phyloP scores from a whole-genome alignment of 2,797 vertebrate genomes.

The Tympanoctomys barrerae region DNA sequence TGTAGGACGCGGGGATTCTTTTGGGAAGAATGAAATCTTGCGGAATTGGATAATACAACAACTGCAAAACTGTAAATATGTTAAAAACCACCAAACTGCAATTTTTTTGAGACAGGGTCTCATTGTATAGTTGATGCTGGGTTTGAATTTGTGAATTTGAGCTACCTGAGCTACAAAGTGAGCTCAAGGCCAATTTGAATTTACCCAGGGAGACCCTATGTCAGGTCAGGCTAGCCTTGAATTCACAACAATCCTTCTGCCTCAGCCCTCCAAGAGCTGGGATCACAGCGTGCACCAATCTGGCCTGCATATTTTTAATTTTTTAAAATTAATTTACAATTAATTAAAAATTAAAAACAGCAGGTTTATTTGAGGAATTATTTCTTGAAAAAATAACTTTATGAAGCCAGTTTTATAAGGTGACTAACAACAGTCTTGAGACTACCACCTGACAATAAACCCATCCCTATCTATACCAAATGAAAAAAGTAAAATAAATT shows the following conservation, averaged over 20 bases:
- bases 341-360: slow-evolving; percentile 17
- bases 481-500: slow-evolving; percentile 9
- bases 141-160: background rate
- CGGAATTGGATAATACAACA: background rate
- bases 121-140: background rate
- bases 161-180: too few species aligned
- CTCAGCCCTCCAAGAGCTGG: background rate
- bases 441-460: slow-evolving; percentile 22
- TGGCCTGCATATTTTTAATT: background rate
- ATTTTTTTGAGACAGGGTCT: background rate
- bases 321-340: too few species aligned
- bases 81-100: background rate
- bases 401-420: slow-evolving; percentile 39
- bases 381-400: slow-evolving; percentile 48
- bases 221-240: background rate
- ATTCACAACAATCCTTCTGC: background rate
- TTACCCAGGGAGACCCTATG: background rate
- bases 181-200: too few species aligned
- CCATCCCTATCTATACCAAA: background rate
- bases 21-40: background rate
- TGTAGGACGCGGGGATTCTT: background rate
- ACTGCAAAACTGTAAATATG: background rate
- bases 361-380: slow-evolving; percentile 63
- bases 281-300: background rate
- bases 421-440: slow-evolving; percentile 20